A percentile compares a stretch with the other conserved stretches of the same genome.
Conservation (phyloP, 2,113 vertebrate genomes). For the Oreotrochilus melanogaster region DNA sequence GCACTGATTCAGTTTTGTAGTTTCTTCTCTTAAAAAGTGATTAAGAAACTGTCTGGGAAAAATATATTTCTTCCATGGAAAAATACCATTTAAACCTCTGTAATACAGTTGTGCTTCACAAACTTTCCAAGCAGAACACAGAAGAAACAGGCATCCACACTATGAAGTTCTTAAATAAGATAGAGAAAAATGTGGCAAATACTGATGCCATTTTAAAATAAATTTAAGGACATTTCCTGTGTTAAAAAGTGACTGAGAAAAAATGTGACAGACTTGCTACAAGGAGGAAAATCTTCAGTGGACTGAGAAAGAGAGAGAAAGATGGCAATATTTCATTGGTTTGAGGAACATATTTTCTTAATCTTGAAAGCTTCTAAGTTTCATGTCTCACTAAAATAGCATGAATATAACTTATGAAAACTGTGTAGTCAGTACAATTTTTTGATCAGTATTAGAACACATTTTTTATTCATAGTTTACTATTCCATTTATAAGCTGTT, state of each 20-base stretch:
- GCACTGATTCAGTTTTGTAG: slow-evolving; percentile 42
- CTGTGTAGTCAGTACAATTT: not conserved
- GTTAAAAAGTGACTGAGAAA: not conserved
- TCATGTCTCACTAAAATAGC: not conserved
- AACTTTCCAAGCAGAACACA: not conserved
- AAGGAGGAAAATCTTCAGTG: not conserved
- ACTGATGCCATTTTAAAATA: not conserved
- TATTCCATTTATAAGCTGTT: not conserved
- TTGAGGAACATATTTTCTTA: not conserved
- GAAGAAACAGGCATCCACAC: not conserved
- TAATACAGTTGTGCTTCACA: not conserved
- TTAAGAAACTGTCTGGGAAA: not conserved
- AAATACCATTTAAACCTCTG: not conserved
- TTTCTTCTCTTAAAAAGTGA: not conserved
- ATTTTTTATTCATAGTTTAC: not conserved
- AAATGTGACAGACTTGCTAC: not conserved
- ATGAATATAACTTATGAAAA: not conserved
- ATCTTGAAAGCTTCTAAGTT: not conserved
- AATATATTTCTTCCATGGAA: not conserved
- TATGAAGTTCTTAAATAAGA: not conserved
- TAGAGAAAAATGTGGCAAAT: not conserved
- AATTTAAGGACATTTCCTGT: not conserved
- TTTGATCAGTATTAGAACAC: not conserved
- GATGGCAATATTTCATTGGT: not conserved
- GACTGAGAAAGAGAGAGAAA: not conserved